phyloP scores from a whole-genome alignment of 2,113 vertebrate genomes.

The human region GRCh38 chr12:12343501-12344000 shows the following conservation, averaged over 20 bases:
- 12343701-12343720: neutral
- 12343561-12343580: neutral
- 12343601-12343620: neutral
- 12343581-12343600: slow-evolving; percentile 2
- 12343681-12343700: neutral
- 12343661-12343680: neutral
- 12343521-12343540: neutral
- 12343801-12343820: neutral
- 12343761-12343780: neutral
- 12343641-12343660: neutral
- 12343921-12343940: too few species aligned
- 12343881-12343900: too few species aligned
- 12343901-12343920: too few species aligned
- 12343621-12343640: neutral
- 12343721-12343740: neutral
- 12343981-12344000: too few species aligned
- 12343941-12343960: too few species aligned
- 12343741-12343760: neutral
- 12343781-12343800: slow-evolving; percentile 11
- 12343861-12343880: too few species aligned
- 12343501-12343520: neutral
- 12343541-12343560: slow-evolving; percentile 8
- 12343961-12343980: too few species aligned
- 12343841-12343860: too few species aligned
- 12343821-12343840: neutral